Evolutionary conservation across 2,797 vertebrate species (phyloP), one percentile per base, ranked within the genome.

Genomic region (Channa striata): DNA sequence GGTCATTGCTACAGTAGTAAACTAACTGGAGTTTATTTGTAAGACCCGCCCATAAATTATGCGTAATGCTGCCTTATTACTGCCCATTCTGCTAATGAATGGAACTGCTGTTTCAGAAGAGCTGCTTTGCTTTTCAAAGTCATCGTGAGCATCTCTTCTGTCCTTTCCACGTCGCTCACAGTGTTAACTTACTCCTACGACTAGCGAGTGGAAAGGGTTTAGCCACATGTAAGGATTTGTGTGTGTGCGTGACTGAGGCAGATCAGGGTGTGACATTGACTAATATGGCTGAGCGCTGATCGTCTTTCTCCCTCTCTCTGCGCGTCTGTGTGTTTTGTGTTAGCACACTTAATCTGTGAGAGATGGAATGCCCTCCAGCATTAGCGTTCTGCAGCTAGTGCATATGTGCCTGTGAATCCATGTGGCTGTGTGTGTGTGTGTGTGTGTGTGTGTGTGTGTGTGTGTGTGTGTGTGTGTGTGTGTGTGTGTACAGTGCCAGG

Each of bases 311-410:
- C 42, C 6, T 59, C 10, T 56, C 14, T 54, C 9, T 52, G 10
- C 64, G 20, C 48, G 11, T 62, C 20, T 59, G 44, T 76, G 21
- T 58, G 42, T 70, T 77, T 66, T 85, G 56, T 82, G 58, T 77
- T 53, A 21, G 56, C 42, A 37, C 79, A 79, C 56, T 81, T 81
- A 85, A 86, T 90, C 85, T 89, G 76, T 40, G 33, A 77, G 86
- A 76, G 82, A 89, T 86, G 67, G 71, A 88, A 87, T 76, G 83
- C 85, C 87, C 87, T 81, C 49, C 64, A 86, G 89, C 87, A 67
- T 89, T 86, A 88, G 77, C 79, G 85, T 86, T 87, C 71, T 68
- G 80, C 77, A 69, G 80, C 78, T 81, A 83, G 71, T 81, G 72
- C 54, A 54, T 84, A 77, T 79, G 83, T 84, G 82, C n/a, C 14